phyloP scores from a whole-genome alignment of 2,113 vertebrate species.

The Lagopus leucura region DNA sequence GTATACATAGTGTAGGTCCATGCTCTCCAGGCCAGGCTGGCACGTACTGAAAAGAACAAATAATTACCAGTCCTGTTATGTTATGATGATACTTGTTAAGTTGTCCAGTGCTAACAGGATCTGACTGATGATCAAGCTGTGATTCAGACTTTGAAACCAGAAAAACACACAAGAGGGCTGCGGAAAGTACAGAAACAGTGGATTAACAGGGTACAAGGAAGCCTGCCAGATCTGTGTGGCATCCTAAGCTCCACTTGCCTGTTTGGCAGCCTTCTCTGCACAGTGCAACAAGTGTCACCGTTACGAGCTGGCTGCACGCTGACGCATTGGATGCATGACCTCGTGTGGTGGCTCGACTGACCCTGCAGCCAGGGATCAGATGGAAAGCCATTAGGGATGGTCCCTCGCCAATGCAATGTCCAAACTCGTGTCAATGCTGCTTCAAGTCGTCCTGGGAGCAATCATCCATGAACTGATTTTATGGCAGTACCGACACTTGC shows the following conservation, averaged over 20 bases:
- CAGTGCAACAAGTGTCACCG: background rate
- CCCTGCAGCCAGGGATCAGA: conserved; percentile 45
- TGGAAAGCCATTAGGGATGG: conserved; percentile 39
- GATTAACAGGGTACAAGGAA: background rate
- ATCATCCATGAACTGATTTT: conserved; percentile 61
- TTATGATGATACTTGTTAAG: background rate
- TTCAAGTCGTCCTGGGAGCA: conserved; percentile 54
- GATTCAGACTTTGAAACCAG: background rate
- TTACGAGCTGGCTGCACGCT: background rate
- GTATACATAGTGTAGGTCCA: too few species aligned
- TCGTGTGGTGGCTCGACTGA: background rate
- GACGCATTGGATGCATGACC: background rate
- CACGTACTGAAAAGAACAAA: background rate
- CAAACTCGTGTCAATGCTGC: conserved; percentile 28
- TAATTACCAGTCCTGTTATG: background rate
- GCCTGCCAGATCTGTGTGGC: background rate
- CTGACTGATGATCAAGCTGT: background rate
- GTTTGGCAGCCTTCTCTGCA: background rate
- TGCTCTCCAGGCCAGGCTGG: background rate
- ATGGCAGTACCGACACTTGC: conserved; percentile 55
- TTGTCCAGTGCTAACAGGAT: background rate
- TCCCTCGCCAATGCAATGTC: conserved; percentile 47
- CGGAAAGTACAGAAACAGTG: background rate
- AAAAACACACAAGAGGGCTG: background rate
- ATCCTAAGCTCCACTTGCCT: background rate